These are phyloP conservation scores for Xylota segnis DNA, from an alignment of 2,888 invertebrate genomes.

Conservation along the genomic window DNA sequence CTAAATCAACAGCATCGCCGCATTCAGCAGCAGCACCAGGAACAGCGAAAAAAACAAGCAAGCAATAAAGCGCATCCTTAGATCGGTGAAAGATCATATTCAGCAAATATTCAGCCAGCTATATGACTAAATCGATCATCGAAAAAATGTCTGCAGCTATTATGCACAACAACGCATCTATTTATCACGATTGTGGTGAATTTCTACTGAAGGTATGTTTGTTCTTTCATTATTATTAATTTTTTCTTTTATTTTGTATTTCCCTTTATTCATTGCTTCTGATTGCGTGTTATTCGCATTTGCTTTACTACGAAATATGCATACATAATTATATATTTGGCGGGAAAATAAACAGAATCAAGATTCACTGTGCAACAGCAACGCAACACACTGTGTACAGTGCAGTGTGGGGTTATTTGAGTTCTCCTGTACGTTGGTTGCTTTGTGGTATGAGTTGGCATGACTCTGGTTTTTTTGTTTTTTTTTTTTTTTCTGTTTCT, in stretches of 20 bases:
- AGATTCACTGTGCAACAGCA: conserved; percentile 33
- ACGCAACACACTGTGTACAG: conserved; percentile 17
- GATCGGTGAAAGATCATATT: conserved; percentile 44
- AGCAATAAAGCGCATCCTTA: conserved; percentile 32
- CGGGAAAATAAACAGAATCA: conserved; percentile 71
- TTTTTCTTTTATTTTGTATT: conserved; percentile 23
- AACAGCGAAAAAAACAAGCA: conserved; percentile 18
- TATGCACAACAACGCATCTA: conserved; percentile 76
- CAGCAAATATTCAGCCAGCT: conserved; percentile 66
- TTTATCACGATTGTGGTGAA: conserved; percentile 76
- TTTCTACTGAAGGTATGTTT: conserved; percentile 71
- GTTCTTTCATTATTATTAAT: conserved; percentile 31
- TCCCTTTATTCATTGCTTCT: conserved; percentile 47
- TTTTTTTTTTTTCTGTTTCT: background rate
- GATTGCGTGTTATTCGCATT: conserved; percentile 60
- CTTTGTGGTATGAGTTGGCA: conserved; percentile 45
- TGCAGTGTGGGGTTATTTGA: conserved; percentile 64
- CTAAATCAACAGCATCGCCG: conserved; percentile 15
- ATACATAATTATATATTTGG: conserved; percentile 75
- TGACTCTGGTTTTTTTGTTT: conserved; percentile 33
- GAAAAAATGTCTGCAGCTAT: conserved; percentile 76
- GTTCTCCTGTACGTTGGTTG: conserved; percentile 37
- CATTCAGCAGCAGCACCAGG: conserved; percentile 41
- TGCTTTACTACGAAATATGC: conserved; percentile 64
- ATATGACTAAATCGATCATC: conserved; percentile 72